These are phyloP conservation scores for Wasmannia auropunctata DNA, from an alignment of 1,140 invertebrate genomes.

Conservation along the genomic window DNA sequence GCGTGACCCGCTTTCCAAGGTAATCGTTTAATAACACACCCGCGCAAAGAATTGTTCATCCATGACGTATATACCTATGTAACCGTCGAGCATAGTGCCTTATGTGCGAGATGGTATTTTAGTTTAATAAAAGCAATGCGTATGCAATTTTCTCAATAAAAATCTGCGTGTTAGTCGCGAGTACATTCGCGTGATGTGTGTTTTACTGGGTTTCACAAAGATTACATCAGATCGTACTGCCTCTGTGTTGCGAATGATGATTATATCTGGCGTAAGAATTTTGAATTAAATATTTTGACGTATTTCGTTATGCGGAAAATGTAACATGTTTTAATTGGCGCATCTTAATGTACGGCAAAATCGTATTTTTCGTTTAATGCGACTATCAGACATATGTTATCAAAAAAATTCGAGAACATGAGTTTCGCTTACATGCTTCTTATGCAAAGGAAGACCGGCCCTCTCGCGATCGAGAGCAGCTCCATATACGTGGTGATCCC, in stretches of 20 bases:
- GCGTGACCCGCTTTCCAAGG: constrained; percentile 36
- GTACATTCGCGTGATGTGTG: background rate
- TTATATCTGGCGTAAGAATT: background rate
- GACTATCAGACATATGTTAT: background rate
- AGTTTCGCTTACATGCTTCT: background rate
- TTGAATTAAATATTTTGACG: background rate
- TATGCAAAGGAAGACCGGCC: background rate
- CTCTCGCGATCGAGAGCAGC: background rate
- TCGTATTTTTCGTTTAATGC: too few relatives aligned
- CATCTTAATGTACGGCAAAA: background rate
- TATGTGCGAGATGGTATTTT: background rate
- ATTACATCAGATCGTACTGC: background rate
- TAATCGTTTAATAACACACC: constrained; percentile 4
- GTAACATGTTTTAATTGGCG: background rate
- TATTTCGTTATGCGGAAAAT: background rate
- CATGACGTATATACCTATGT: background rate
- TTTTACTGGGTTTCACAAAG: background rate
- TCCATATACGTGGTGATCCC: background rate
- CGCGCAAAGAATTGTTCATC: background rate
- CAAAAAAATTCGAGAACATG: background rate
- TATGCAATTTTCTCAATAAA: background rate
- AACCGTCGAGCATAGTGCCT: background rate
- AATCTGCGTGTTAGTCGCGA: background rate
- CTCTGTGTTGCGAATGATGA: background rate
- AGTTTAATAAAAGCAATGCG: background rate